These are phyloP conservation scores for Protonibea diacanthus DNA, from an alignment of 2,797 vertebrate genomes.

Conservation along the genomic window DNA sequence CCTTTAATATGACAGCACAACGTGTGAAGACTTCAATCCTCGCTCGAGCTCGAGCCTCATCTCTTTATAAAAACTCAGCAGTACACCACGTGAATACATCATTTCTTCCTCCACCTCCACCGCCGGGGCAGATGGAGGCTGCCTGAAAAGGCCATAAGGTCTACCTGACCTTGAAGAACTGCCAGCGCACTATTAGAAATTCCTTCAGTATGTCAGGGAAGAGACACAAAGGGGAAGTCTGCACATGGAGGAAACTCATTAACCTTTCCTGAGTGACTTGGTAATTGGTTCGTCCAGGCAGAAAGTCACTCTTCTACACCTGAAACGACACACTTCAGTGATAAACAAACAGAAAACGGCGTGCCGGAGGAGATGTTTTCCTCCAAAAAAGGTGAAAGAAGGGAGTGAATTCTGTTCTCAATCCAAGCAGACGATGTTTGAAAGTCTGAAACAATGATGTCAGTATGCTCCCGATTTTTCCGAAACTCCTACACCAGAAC, in stretches of 20 bases:
- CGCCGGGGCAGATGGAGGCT: slow-evolving; percentile 67
- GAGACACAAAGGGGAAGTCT: slow-evolving; percentile 49
- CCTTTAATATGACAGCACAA: slow-evolving; percentile 38
- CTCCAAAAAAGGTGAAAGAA: background rate
- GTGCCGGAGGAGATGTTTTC: background rate
- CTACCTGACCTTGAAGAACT: slow-evolving; percentile 69
- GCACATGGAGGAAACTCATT: slow-evolving; percentile 55
- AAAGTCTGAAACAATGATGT: background rate
- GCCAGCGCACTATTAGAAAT: slow-evolving; percentile 61
- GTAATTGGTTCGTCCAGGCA: slow-evolving; percentile 38
- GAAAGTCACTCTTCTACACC: slow-evolving; percentile 17
- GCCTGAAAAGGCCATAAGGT: slow-evolving; percentile 71
- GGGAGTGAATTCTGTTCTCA: background rate
- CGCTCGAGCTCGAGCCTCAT: slow-evolving; percentile 10
- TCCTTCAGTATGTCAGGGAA: slow-evolving; percentile 44
- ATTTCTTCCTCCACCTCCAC: slow-evolving; percentile 29
- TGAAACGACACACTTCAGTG: background rate
- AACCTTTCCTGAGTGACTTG: slow-evolving; percentile 51
- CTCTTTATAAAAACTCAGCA: slow-evolving; percentile 30
- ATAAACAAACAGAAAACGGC: slow-evolving; percentile 3
- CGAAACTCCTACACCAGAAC: slow-evolving; percentile 26
- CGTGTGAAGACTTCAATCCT: slow-evolving; percentile 32
- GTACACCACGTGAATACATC: slow-evolving; percentile 48
- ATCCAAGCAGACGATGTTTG: background rate
- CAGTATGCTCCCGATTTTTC: background rate